A percentile compares a stretch with the other conserved stretches of the same genome.
Conservation (phyloP, 2,797 vertebrate species). For the Sebastes cheni region DNA sequence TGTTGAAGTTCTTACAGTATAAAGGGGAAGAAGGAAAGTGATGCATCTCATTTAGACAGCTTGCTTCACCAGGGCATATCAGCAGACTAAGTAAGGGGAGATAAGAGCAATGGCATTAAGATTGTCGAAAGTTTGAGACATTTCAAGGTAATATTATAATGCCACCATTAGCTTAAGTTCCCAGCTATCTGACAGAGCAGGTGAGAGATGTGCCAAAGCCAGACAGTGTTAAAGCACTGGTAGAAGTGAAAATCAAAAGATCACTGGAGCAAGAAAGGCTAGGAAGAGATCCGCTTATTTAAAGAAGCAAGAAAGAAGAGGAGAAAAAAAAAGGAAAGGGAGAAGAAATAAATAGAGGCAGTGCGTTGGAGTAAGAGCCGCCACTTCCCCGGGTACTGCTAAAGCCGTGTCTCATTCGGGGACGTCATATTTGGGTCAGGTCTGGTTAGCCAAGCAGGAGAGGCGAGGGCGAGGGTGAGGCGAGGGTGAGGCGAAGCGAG, state of each 20-base stretch:
- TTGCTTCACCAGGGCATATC: conserved; percentile 28
- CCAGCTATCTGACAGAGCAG: conserved; percentile 49
- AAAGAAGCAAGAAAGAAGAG: background rate
- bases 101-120: conserved; percentile 68
- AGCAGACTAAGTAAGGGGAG: conserved; percentile 31
- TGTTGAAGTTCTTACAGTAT: conserved; percentile 1
- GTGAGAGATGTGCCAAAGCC: conserved; percentile 31
- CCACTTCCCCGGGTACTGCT: conserved; percentile 37
- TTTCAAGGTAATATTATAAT: conserved; percentile 77
- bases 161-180: conserved; percentile 60
- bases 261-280: conserved; percentile 26
- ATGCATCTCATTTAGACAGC: conserved; percentile 47
- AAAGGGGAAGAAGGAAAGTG: conserved; percentile 18
- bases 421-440: conserved; percentile 72
- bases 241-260: conserved; percentile 46
- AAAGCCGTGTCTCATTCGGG: conserved; percentile 46
- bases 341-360: conserved; percentile 3
- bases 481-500: conserved; percentile 27
- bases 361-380: conserved; percentile 25
- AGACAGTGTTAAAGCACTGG: conserved; percentile 9
- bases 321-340: background rate
- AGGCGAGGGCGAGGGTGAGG: conserved; percentile 3
- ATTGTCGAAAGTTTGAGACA: conserved; percentile 55
- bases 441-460: conserved; percentile 63
- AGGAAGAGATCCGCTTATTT: conserved; percentile 37